Conservation (phyloP, 2,113 vertebrate species). For the Megalops atlanticus region DNA sequence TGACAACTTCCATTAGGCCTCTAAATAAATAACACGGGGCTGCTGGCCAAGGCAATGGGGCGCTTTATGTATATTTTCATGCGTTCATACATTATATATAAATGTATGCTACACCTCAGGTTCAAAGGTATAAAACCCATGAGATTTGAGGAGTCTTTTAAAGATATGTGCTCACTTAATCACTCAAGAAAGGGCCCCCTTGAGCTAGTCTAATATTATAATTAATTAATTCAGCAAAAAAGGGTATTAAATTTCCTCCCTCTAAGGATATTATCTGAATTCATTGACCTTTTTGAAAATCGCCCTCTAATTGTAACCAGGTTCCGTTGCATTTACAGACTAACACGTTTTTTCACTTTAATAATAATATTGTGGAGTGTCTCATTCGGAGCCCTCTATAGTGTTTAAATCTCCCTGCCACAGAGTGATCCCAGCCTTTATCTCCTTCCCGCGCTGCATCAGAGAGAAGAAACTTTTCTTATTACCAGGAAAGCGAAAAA, state of each 20-base stretch:
- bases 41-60: constrained; percentile 27
- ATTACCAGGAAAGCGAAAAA: constrained; percentile 64
- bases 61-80: constrained; percentile 57
- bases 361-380: constrained; percentile 66
- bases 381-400: constrained; percentile 32
- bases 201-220: constrained; percentile 99
- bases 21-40: constrained; percentile 51
- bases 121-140: constrained; percentile 72
- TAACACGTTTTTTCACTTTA: constrained; percentile 85
- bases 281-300: constrained; percentile 99
- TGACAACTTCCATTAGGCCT: constrained; percentile 47
- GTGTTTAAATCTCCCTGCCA: constrained; percentile 46
- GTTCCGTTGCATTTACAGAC: constrained; percentile 86
- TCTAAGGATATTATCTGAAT: constrained; percentile 98
- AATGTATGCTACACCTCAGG: constrained; percentile 68
- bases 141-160: constrained; percentile 76
- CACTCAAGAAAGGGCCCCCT: constrained; percentile 96
- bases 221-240: constrained; percentile 99
- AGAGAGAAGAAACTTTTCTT: constrained; percentile 75
- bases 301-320: constrained; percentile 96
- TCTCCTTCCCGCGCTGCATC: constrained; percentile 62
- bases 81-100: constrained; percentile 74
- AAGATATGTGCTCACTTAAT: constrained; percentile 95
- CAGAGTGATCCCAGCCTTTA: constrained; percentile 67
- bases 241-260: constrained; percentile 97